phyloP scores from a whole-genome alignment of 2,113 vertebrate species.

The Tyto alba region DNA sequence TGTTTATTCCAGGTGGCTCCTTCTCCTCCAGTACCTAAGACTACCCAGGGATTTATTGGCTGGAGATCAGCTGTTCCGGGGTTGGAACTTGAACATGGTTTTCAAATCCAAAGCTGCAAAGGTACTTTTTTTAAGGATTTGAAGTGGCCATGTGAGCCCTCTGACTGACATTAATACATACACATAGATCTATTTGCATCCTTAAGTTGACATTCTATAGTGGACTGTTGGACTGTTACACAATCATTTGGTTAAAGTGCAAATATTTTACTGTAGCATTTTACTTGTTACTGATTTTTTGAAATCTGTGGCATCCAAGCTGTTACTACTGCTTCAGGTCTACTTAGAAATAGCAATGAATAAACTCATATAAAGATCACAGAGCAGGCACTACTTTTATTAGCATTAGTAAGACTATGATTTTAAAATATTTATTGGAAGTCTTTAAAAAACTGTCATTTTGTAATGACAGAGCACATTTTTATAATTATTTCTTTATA shows the following conservation, averaged over 20 bases:
- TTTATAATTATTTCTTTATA: neutral
- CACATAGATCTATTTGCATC: neutral
- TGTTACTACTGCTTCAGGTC: neutral
- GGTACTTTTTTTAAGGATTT: constrained; percentile 71
- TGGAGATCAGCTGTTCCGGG: constrained; percentile 77
- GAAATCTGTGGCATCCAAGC: neutral
- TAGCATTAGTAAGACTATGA: neutral
- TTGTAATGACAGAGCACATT: neutral
- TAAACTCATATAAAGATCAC: neutral
- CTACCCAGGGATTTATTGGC: constrained; percentile 82
- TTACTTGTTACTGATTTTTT: neutral
- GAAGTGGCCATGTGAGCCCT: constrained; percentile 67
- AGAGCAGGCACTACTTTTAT: neutral
- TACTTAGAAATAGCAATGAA: neutral
- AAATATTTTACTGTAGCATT: neutral
- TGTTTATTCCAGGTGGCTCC: constrained; percentile 70
- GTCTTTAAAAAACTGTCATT: neutral
- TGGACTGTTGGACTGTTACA: neutral
- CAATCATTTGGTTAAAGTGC: neutral
- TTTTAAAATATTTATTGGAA: neutral
- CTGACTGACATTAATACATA: constrained; percentile 49
- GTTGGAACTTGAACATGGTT: constrained; percentile 70
- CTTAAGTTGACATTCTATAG: neutral
- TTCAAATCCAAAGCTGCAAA: constrained; percentile 63
- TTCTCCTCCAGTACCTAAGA: constrained; percentile 81